Evolutionary conservation across 2,113 vertebrate genomes (phyloP).

Genomic region (Cebidichthys violaceus): DNA sequence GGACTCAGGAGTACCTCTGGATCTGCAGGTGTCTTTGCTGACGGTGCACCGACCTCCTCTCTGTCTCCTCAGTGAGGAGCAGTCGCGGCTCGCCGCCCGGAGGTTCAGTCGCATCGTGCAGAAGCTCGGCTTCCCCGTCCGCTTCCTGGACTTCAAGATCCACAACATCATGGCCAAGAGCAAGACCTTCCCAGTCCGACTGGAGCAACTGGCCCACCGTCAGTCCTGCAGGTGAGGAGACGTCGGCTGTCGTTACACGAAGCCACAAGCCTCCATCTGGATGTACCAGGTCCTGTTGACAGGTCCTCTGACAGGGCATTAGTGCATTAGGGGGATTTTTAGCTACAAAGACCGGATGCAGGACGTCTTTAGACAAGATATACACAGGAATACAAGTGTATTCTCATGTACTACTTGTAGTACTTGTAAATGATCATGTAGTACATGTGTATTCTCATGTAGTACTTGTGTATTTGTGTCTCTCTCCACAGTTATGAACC

Average conservation of each 20-base stretch:
- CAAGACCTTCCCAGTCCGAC: conserved; percentile 86
- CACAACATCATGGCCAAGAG: conserved; percentile 90
- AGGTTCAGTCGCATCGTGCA: conserved; percentile 89
- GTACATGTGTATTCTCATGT: too few relatives aligned
- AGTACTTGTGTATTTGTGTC: neutral
- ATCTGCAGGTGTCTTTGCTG: neutral
- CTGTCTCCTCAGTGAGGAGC: conserved; percentile 49
- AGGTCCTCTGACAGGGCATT: neutral
- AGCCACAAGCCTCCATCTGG: too few relatives aligned
- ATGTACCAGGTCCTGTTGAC: neutral
- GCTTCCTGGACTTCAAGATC: conserved; percentile 92
- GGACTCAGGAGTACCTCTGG: neutral
- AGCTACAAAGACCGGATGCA: too few relatives aligned
- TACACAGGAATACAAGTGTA: too few relatives aligned
- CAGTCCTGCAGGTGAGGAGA: conserved; percentile 43
- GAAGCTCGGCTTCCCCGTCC: conserved; percentile 92
- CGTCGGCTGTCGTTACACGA: neutral
- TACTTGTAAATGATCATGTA: too few relatives aligned
- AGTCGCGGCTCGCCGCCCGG: conserved; percentile 88
- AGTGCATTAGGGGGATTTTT: too few relatives aligned
- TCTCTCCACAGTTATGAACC: conserved; percentile 88
- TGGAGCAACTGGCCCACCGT: conserved; percentile 87
- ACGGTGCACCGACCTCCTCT: neutral
- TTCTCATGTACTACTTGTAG: too few relatives aligned
- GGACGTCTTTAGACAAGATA: too few relatives aligned